Evolutionary conservation across 2,113 vertebrate genomes (phyloP).

Genomic region (Pholis gunnellus): DNA sequence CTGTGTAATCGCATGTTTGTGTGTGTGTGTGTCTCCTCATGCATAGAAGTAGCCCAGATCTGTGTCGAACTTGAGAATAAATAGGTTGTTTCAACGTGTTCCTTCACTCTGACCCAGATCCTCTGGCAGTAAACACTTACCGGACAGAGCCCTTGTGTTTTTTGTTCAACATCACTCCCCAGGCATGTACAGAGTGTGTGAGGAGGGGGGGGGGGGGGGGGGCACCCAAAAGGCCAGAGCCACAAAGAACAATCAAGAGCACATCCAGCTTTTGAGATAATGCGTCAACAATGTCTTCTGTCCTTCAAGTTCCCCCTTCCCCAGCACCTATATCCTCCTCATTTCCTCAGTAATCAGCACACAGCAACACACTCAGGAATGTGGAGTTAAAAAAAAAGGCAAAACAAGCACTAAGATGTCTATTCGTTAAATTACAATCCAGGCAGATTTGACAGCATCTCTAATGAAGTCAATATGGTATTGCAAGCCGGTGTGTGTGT

Average conservation of each 20-base stretch:
- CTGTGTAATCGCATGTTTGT: conserved; percentile 46
- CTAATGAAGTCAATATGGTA: background rate
- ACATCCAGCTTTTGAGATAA: conserved; percentile 21
- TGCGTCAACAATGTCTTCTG: conserved; percentile 9
- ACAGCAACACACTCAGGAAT: conserved; percentile 79
- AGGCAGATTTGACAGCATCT: background rate
- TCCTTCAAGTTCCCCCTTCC: background rate
- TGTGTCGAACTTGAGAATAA: conserved; percentile 14
- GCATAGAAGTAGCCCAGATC: background rate
- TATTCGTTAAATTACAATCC: background rate
- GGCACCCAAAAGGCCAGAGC: conserved; percentile 10
- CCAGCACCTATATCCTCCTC: conserved; percentile 34
- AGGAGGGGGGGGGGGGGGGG: background rate
- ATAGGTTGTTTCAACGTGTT: background rate
- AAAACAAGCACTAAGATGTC: background rate
- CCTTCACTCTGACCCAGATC: conserved; percentile 40
- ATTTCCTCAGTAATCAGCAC: conserved; percentile 64
- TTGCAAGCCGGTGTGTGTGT: background rate
- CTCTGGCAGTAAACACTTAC: background rate
- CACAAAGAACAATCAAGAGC: conserved; percentile 32
- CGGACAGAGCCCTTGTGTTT: conserved; percentile 18
- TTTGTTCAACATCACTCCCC: conserved; percentile 15
- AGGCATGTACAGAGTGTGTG: conserved; percentile 15
- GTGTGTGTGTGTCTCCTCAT: conserved; percentile 39
- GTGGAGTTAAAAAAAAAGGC: conserved; percentile 39